A percentile compares a stretch with the other conserved stretches of the same genome.
phyloP scores from a whole-genome alignment of 2,113 vertebrate genomes.

The Equus quagga region DNA sequence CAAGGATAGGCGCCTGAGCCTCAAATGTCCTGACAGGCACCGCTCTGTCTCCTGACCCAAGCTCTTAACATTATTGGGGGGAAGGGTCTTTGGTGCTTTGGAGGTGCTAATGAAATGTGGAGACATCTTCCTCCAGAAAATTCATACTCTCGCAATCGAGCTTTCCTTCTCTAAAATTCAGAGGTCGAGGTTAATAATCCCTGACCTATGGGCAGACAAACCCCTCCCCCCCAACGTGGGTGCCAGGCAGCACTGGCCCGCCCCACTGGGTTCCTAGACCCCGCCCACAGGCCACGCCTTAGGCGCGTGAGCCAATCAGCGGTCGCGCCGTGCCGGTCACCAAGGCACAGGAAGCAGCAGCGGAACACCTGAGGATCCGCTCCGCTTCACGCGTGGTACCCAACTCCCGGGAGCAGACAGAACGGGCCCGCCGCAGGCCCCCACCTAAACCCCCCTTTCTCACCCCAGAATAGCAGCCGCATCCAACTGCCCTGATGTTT shows the following conservation, averaged over 20 bases:
- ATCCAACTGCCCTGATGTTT: not conserved
- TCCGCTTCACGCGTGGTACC: not conserved
- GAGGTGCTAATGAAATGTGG: not conserved
- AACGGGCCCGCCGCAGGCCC: not conserved
- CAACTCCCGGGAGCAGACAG: no score
- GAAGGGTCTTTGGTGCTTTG: not conserved
- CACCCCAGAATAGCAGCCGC: not conserved
- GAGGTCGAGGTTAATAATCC: not conserved
- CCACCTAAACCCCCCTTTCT: no score
- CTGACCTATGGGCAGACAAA: not conserved
- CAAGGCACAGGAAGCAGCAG: not conserved
- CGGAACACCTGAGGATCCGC: not conserved
- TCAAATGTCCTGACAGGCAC: not conserved
- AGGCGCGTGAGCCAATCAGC: not conserved
- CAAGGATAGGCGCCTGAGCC: not conserved
- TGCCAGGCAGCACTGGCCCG: not conserved
- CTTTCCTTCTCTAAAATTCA: not conserved
- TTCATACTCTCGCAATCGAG: not conserved
- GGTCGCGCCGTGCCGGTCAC: not conserved
- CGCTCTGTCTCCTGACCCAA: not conserved
- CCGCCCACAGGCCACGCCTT: not conserved
- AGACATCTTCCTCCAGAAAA: not conserved
- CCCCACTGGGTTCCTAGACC: not conserved
- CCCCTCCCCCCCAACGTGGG: accelerated
- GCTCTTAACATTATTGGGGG: not conserved